These are phyloP conservation scores for Mirza zaza DNA, from an alignment of 2,113 vertebrate genomes.

Conservation along the genomic window DNA sequence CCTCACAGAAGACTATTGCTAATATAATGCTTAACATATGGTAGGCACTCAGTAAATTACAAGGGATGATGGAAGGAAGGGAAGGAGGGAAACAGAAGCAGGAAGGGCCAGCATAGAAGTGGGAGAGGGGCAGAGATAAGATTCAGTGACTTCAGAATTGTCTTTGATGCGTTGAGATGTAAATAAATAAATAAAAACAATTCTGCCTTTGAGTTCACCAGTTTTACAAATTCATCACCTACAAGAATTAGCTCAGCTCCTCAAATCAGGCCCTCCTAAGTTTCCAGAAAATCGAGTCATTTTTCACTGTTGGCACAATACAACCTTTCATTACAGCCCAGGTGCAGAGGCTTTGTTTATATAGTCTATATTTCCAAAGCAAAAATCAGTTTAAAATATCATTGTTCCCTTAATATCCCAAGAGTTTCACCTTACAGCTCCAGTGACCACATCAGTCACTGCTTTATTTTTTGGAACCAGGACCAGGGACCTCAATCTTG, in stretches of 20 bases:
- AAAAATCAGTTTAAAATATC: constrained; percentile 27
- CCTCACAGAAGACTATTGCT: background rate
- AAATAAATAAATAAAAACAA: no score
- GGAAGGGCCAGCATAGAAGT: background rate
- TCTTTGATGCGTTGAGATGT: background rate
- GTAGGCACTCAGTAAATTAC: background rate
- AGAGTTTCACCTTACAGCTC: constrained; percentile 32
- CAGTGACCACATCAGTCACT: background rate
- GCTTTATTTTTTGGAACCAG: background rate
- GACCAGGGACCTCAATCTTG: background rate
- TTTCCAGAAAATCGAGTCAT: constrained; percentile 34
- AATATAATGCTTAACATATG: no score
- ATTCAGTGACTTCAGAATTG: background rate
- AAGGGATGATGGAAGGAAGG: background rate
- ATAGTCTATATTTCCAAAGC: constrained; percentile 17
- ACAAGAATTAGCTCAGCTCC: background rate
- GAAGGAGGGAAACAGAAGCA: background rate
- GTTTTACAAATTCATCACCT: background rate
- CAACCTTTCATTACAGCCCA: constrained; percentile 44
- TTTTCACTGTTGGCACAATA: background rate
- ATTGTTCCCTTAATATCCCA: constrained; percentile 47
- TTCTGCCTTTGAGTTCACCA: background rate
- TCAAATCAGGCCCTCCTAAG: background rate
- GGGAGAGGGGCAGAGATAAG: background rate
- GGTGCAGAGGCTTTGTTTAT: constrained; percentile 59